Percentiles rank a stretch among this genome's conserved stretches.
phyloP scores from a whole-genome alignment of 2,888 invertebrate species.

The Mythimna lalbum region DNA sequence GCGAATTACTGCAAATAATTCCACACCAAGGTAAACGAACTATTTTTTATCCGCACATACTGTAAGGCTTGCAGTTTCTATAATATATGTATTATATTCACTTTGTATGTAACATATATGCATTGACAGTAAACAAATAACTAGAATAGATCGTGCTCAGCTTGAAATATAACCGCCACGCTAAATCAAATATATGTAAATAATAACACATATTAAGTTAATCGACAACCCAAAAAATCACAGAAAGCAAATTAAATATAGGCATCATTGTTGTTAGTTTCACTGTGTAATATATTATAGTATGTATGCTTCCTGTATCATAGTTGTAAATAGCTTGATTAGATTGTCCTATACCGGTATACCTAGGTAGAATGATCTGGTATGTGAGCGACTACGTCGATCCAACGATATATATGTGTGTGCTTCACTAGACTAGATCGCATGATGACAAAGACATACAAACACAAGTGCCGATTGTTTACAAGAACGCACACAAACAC shows the following conservation, averaged over 20 bases:
- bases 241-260: constrained; percentile 40
- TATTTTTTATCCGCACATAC: constrained; percentile 51
- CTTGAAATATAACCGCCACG: constrained; percentile 60
- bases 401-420: constrained; percentile 76
- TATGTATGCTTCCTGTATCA: constrained; percentile 75
- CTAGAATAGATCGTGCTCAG: constrained; percentile 52
- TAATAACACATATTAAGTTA: constrained; percentile 50
- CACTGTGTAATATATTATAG: constrained; percentile 69
- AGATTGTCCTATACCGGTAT: constrained; percentile 62
- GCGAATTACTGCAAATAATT: constrained; percentile 43
- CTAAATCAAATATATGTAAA: constrained; percentile 60
- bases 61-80: constrained; percentile 47
- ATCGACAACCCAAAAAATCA: constrained; percentile 42
- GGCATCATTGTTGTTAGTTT: constrained; percentile 55
- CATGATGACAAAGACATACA: constrained; percentile 79
- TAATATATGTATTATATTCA: constrained; percentile 40
- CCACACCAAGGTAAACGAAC: constrained; percentile 49
- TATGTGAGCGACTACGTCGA: constrained; percentile 88
- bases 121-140: constrained; percentile 61
- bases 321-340: constrained; percentile 76
- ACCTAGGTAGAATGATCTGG: constrained; percentile 79
- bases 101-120: constrained; percentile 63
- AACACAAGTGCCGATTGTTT: constrained; percentile 74
- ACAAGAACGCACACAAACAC: constrained; percentile 69
- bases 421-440: constrained; percentile 85